Evolutionary conservation across 1,140 invertebrate species (phyloP), one percentile per base, ranked within the genome.

Genomic region (Brachionus manjavacas): DNA sequence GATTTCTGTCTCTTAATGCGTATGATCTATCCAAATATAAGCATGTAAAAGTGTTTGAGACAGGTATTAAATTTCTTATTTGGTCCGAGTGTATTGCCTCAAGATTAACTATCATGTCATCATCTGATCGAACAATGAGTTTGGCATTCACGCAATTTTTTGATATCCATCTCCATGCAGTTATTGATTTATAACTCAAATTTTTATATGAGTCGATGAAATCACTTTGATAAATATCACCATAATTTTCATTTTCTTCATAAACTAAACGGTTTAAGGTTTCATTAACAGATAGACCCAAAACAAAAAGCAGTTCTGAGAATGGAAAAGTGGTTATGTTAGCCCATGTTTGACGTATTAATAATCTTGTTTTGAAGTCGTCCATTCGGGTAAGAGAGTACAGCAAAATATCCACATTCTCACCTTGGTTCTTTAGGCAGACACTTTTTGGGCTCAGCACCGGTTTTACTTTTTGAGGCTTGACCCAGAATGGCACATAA

Each of bases 221-320:
- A 83, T 86, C 81, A 55, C 85, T 84, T 78, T 86, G 86, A 23
- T 86, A 68, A 46, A 86, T 85, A 68, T 86, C 86, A 3, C 80
- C 78, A 52, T 86, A 85, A 8, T 52, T 74, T 25, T 84, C 31
- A 55, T 76, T 85, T 72, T 86, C 86, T 11, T 84, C 28, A 28
- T 12, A 4, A 6, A 46, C 16, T 28, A 25, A 31, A 23, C 39
- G 12, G 39, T 78, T 78, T 8, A 78, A 12, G 14, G 41, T 23
- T 1, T 55, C 9, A 14, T 81, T 46, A 2, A 7, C 1, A 35
- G 60, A 35, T 11, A 4, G 16, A 3, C 78, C 78, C 9, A 81
- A 6, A n/a, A 55, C 16, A 41, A 81, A 81, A 6, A 81, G 14
- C 1, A 81, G 9, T 11, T 46, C 35, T 35, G 46, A 39, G 43